Evolutionary conservation across 2,113 vertebrate species (phyloP).

Genomic region (Columba livia): DNA sequence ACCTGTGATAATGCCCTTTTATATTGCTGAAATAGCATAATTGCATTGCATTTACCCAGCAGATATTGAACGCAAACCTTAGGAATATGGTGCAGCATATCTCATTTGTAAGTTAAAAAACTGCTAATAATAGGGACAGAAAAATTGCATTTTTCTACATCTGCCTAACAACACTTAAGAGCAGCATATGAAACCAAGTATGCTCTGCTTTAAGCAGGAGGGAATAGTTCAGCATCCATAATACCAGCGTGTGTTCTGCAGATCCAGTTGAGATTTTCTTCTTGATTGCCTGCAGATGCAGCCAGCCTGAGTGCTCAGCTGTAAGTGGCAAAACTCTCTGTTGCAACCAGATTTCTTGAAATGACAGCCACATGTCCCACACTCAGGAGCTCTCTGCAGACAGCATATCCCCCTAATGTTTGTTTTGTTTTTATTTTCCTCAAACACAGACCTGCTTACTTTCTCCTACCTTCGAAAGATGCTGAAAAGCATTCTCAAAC

Average conservation of each 20-base stretch:
- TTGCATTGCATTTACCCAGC: background rate
- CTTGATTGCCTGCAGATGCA: background rate
- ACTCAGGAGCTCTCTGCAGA: background rate
- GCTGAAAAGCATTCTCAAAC: background rate
- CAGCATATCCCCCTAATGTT: background rate
- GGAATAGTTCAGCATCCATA: background rate
- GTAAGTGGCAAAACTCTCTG: background rate
- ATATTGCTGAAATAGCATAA: background rate
- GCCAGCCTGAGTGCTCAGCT: background rate
- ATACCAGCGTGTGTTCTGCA: background rate
- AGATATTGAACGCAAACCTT: background rate
- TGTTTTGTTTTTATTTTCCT: background rate
- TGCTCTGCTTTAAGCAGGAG: background rate
- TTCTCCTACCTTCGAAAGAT: background rate
- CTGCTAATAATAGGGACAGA: background rate
- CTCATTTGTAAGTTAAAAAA: background rate
- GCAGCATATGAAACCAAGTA: background rate
- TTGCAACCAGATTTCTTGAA: background rate
- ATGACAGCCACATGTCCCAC: background rate
- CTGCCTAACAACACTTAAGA: background rate
- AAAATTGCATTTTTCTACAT: background rate
- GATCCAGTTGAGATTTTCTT: background rate
- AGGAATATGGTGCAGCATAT: fast-evolving
- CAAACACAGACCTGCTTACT: background rate
- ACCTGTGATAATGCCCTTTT: background rate